Conservation (phyloP, 2,888 invertebrate species). For the Oxystoma pomonae region DNA sequence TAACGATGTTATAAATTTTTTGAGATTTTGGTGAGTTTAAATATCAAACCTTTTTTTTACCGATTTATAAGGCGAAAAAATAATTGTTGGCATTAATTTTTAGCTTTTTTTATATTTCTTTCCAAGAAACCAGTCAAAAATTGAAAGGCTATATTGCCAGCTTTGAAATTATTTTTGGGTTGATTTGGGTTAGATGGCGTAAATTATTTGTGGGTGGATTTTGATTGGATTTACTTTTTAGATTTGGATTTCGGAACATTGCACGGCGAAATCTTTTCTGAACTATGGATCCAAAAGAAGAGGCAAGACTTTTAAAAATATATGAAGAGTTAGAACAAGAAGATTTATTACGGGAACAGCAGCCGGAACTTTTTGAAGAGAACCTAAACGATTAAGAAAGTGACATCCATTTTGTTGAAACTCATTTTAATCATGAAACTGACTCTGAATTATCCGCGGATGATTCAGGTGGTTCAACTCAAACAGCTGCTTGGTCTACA, state of each 20-base stretch:
- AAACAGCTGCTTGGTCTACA: neutral
- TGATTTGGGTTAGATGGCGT: too few species aligned
- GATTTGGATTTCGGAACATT: neutral
- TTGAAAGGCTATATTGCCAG: neutral
- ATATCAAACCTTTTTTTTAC: too few species aligned
- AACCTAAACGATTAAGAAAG: neutral
- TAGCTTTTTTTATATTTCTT: too few species aligned
- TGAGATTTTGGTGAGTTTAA: too few species aligned
- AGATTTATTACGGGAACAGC: neutral
- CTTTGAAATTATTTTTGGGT: neutral
- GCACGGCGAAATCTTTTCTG: neutral
- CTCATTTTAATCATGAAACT: slow-evolving; percentile 2
- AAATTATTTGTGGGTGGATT: too few species aligned
- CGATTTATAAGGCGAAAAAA: too few species aligned
- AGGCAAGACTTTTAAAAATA: neutral
- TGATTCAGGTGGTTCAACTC: neutral
- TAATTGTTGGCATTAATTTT: too few species aligned
- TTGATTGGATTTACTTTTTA: neutral
- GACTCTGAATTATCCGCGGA: slow-evolving; percentile 4
- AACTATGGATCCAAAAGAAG: neutral
- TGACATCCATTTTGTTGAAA: neutral
- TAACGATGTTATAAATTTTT: neutral
- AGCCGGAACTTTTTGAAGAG: neutral
- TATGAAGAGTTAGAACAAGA: neutral
- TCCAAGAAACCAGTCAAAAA: too few species aligned